Conservation (phyloP, 1,140 invertebrate genomes). For the Sycophila sp. region DNA sequence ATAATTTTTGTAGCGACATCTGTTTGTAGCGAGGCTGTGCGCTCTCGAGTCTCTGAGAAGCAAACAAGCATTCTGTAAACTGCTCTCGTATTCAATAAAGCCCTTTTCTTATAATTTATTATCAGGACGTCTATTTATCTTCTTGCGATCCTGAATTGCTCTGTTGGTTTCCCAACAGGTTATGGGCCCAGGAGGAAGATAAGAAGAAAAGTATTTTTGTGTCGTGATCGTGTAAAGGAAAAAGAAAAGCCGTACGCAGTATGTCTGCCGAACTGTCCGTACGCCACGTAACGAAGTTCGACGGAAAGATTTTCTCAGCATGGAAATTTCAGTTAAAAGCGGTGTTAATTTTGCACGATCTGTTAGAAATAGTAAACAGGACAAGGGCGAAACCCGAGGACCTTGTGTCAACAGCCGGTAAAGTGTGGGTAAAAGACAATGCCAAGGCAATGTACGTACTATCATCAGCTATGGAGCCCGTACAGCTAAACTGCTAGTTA, state of each 20-base stretch:
- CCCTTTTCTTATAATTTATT: too few species aligned
- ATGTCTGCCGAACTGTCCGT: slow-evolving; percentile 4
- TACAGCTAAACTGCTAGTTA: slow-evolving; percentile 18
- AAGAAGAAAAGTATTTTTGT: too few species aligned
- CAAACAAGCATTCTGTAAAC: too few species aligned
- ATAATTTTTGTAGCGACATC: too few species aligned
- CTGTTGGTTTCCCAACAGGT: too few species aligned
- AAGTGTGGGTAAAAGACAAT: slow-evolving; percentile 31
- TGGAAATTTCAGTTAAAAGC: slow-evolving; percentile 36
- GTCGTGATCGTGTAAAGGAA: too few species aligned
- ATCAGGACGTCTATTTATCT: too few species aligned
- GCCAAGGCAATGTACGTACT: slow-evolving; percentile 33
- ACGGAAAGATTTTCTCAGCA: slow-evolving; percentile 30
- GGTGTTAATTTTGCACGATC: slow-evolving; percentile 17
- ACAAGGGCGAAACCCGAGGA: neutral
- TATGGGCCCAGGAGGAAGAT: too few species aligned
- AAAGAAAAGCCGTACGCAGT: neutral
- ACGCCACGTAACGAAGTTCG: slow-evolving; percentile 16
- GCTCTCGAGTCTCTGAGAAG: too few species aligned
- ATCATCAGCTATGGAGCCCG: slow-evolving; percentile 25
- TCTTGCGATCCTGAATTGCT: too few species aligned
- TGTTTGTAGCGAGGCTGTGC: too few species aligned
- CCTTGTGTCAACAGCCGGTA: neutral
- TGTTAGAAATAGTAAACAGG: slow-evolving; percentile 24
- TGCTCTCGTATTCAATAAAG: too few species aligned